Evolutionary conservation across 2,113 vertebrate genomes (phyloP), one percentile per base, ranked within the genome.

Genomic region (Petrocephalus zakoni): DNA sequence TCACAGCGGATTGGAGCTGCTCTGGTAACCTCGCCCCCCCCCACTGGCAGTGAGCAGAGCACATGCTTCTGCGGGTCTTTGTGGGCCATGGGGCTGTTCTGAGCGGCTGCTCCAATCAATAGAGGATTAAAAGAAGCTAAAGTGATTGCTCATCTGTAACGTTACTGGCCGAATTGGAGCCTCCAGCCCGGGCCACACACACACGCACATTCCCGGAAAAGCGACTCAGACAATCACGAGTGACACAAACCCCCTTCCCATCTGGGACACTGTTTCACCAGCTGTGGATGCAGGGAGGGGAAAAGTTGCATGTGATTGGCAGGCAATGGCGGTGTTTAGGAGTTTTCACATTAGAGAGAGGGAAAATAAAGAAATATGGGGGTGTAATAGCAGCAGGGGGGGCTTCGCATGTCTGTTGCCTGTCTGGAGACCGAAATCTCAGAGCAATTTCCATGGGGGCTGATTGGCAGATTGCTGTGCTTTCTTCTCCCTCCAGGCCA

Each of bases 391-490:
- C 93, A 90, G 47, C 51, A 84, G 90, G 90, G 90, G 75, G 87
- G 91, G 89, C 88, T 89, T 91, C 87, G 52, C 83, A 89, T 91
- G 91, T 90, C 89, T 58, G 87, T 91, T 92, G 90, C 91, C 93
- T 88, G 95, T 96, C 95, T 95, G 93, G 96, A 95, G 96, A 96
- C 96, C 95, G 94, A 96, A 96, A 96, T 96, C 95, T 96, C 96
- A 96, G 94, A 96, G 96, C 96, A 96, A 96, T 96, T 96, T 96
- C 95, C 94, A 93, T 92, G 91, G 92, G 85, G 90, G 93, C 93
- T 96, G 95, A 96, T 96, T 96, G 96, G 95, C 95, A 96, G 95
- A 93, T 95, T 96, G 96, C 96, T 96, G 95, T 93, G 94, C 94
- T 94, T 95, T 96, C 94, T 95, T 94, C 93, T 95, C 94, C 93